These are phyloP conservation scores for Chelon auratus DNA, from an alignment of 2,797 vertebrate species.

Conservation along the genomic window DNA sequence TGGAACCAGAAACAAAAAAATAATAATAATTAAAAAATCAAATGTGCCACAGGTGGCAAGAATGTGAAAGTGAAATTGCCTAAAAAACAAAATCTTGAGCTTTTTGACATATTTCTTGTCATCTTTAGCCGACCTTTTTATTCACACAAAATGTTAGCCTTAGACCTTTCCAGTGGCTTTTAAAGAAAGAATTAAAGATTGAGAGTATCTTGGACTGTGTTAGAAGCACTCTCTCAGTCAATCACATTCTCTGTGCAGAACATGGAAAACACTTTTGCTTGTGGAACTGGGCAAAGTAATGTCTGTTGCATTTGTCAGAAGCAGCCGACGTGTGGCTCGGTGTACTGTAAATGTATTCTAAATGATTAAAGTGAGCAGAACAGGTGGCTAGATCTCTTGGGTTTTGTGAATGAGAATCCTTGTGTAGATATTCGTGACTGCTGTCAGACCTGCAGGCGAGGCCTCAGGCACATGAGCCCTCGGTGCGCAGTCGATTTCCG, in stretches of 20 bases:
- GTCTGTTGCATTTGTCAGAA: too few species aligned
- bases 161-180: neutral
- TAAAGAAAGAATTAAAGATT: neutral
- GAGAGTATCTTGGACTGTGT: constrained; percentile 3
- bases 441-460: constrained; percentile 58
- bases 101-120: too few species aligned
- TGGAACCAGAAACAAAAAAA: too few species aligned
- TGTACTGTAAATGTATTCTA: neutral
- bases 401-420: constrained; percentile 24
- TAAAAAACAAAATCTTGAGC: neutral
- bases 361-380: constrained; percentile 5
- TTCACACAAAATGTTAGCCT: neutral
- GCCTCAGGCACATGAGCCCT: constrained; percentile 36
- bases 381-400: constrained; percentile 51
- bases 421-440: constrained; percentile 41
- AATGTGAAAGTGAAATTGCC: neutral
- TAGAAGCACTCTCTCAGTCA: neutral
- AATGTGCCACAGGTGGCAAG: too few species aligned
- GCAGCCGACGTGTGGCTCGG: too few species aligned
- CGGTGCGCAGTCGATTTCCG: constrained; percentile 18
- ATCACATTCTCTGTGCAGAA: neutral
- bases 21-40: too few species aligned
- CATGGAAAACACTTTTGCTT: neutral
- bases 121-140: too few species aligned
- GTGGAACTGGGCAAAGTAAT: neutral